These are phyloP conservation scores for Leptatherina wallacei DNA, from an alignment of 2,797 vertebrate genomes.

Conservation along the genomic window DNA sequence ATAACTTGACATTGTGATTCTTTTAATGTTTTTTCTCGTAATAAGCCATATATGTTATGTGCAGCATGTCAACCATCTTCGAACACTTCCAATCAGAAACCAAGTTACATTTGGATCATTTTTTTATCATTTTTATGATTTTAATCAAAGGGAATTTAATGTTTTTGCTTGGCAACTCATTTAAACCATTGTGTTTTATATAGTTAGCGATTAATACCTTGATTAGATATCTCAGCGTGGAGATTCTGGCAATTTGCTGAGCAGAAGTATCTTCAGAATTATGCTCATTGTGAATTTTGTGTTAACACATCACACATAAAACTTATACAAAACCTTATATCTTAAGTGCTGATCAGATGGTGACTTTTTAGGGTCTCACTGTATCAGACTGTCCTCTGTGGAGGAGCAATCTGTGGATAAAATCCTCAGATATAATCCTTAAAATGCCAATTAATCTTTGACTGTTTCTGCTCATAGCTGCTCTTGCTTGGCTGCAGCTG, in stretches of 20 bases:
- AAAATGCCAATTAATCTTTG: constrained; percentile 47
- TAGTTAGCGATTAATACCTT: neutral
- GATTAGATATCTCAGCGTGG: neutral
- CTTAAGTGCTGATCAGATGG: constrained; percentile 31
- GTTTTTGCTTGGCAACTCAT: neutral
- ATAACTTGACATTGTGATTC: neutral
- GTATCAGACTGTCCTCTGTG: constrained; percentile 16
- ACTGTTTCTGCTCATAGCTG: constrained; percentile 16
- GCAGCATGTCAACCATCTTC: neutral
- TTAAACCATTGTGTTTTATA: neutral
- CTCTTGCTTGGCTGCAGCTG: constrained; percentile 32
- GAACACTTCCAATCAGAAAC: too few species aligned
- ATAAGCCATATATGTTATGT: neutral
- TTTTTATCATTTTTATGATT: neutral
- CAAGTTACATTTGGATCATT: neutral
- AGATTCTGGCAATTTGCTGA: neutral
- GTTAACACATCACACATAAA: neutral
- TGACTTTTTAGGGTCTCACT: constrained; percentile 10
- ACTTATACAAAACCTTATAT: neutral
- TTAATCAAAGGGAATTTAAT: neutral
- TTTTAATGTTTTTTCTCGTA: neutral
- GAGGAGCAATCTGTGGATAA: constrained; percentile 40
- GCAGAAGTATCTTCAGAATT: neutral
- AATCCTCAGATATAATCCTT: constrained; percentile 53
- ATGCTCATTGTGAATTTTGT: neutral